These are phyloP conservation scores for Choloepus didactylus DNA, from an alignment of 2,797 vertebrate genomes.

Conservation along the genomic window DNA sequence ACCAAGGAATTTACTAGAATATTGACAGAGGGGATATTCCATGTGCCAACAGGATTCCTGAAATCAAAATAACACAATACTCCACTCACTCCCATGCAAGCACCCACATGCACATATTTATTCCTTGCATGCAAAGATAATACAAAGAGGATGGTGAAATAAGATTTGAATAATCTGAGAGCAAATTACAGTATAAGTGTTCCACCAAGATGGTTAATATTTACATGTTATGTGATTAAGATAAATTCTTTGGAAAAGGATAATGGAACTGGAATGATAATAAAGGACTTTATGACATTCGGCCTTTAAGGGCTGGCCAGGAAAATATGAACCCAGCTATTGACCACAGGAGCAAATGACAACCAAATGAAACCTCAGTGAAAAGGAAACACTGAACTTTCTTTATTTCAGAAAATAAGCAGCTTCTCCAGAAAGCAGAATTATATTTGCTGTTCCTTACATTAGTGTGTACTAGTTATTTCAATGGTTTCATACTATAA, in stretches of 20 bases:
- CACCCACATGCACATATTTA: neutral
- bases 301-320: neutral
- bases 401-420: neutral
- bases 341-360: neutral
- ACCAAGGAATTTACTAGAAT: neutral
- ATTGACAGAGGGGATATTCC: neutral
- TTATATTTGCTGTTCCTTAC: neutral
- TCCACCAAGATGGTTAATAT: neutral
- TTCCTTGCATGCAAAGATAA: neutral
- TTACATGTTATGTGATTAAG: neutral
- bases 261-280: neutral
- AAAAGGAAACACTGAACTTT: neutral
- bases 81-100: neutral
- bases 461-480: neutral
- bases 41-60: neutral
- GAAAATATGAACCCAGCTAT: neutral
- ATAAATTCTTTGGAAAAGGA: neutral
- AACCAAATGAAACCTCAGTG: neutral
- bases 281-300: neutral
- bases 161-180: neutral
- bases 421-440: neutral
- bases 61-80: conserved; percentile 31
- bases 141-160: neutral
- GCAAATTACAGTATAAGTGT: neutral
- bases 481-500: neutral